Conservation (phyloP, 2,113 vertebrate genomes). For the Dromas ardeola region DNA sequence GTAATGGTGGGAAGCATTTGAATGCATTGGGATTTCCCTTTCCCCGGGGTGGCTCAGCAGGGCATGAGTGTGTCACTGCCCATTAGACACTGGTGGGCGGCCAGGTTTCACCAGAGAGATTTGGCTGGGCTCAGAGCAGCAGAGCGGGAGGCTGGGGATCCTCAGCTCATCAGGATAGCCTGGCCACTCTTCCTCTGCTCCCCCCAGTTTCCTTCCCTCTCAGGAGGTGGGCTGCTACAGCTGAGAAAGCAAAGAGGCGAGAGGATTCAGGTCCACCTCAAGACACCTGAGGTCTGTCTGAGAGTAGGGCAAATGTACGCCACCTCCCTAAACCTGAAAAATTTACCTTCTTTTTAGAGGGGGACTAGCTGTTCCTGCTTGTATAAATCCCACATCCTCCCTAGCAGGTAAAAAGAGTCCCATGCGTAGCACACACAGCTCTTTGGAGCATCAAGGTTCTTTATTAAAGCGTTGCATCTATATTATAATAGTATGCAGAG, state of each 20-base stretch:
- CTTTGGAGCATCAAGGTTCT: background rate
- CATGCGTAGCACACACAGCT: background rate
- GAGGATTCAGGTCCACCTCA: background rate
- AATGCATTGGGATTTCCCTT: background rate
- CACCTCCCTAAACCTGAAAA: background rate
- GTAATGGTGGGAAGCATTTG: background rate
- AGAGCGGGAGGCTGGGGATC: background rate
- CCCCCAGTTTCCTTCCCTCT: background rate
- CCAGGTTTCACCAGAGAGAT: background rate
- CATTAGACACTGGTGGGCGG: background rate
- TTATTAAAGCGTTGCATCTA: background rate
- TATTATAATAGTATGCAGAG: background rate
- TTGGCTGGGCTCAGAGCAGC: background rate
- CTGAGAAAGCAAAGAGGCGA: background rate
- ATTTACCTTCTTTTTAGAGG: background rate
- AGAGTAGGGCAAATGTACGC: background rate
- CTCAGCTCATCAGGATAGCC: background rate
- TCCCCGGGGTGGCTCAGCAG: background rate
- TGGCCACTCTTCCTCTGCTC: background rate
- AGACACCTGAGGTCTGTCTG: background rate
- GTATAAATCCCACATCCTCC: background rate
- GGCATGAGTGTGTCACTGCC: background rate
- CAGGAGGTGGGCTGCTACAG: background rate
- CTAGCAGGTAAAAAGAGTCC: background rate
- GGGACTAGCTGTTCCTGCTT: background rate